Base-by-base conservation (phyloP, 2,797 vertebrate genomes). In the Hyperoplus immaculatus region DNA sequence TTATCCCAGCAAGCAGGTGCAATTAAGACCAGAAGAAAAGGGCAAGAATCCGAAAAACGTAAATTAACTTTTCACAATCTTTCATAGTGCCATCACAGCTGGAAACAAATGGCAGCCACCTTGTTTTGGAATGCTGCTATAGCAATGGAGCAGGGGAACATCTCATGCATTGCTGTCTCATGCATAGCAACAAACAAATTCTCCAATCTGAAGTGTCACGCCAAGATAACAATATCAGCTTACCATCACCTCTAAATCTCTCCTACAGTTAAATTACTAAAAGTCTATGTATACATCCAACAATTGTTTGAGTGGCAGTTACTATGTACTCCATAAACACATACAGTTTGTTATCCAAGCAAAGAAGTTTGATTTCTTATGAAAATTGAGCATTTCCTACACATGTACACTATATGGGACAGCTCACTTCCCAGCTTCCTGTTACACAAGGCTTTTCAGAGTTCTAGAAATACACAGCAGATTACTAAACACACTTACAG, bases 401-500 rank as follows among this genome's bases (percentile, higher is more conserved):
- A 10, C 4, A 1, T 0, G n/a, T 6, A 18, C 45, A 50, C 8
- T 8, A 14, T 49, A 45, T 10, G 47, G n/a, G 16, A 16, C 41
- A 61, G 60, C 13, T 61, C 38, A 5, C 4, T 21, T 70, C 36
- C 53, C 46, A 47, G 53, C 59, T 84, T 46, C 0, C 50, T 29
- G 51, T 72, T 68, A 68, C 6, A 41, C 18, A 49, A 42, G 49
- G 55, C 46, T 75, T 54, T 54, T 80, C 55, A 70, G 69, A 42
- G 82, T 77, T 81, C 83, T 87, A 89, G 58, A 91, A 92, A 87
- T 93, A 94, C 81, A 73, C 64, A 62, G 21, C 65, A 85, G 90
- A 93, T 93, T 93, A 94, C 78, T 43, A 84, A 70, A 80, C 47
- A 53, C 70, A 51, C 72, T 74, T 69, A 87, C 85, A 29, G 29